A percentile compares a stretch with the other conserved stretches of the same genome.
Evolutionary conservation across 2,113 vertebrate genomes (phyloP).

Genomic region (Pollachius pollachius): DNA sequence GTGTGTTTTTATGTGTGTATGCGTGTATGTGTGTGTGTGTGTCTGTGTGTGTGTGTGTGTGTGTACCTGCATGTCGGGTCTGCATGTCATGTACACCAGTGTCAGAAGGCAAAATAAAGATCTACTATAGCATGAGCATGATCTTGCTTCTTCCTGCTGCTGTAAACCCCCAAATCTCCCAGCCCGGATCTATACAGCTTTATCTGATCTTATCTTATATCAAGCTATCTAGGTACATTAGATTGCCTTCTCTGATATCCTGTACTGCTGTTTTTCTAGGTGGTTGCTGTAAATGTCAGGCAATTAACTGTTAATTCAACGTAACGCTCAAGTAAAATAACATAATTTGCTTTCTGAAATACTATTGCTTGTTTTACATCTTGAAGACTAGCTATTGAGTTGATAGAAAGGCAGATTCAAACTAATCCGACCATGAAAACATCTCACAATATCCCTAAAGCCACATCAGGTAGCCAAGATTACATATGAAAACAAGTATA

Average conservation of each 20-base stretch:
- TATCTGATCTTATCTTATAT: constrained; percentile 24
- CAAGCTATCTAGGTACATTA: constrained; percentile 37
- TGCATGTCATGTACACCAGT: no score
- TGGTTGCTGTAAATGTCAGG: constrained; percentile 57
- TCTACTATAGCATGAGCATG: no score
- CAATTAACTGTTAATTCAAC: constrained; percentile 38
- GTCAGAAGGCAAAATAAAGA: no score
- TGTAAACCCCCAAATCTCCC: no score
- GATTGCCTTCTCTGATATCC: constrained; percentile 41
- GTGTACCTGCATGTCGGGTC: no score
- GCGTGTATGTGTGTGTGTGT: neutral
- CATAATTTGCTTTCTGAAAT: constrained; percentile 43
- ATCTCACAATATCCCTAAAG: constrained; percentile 3
- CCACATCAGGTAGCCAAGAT: constrained; percentile 11
- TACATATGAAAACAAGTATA: neutral
- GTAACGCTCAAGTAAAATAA: constrained; percentile 20
- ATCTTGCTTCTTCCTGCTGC: no score
- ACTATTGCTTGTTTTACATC: no score
- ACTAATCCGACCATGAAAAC: constrained; percentile 14
- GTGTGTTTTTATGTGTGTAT: neutral
- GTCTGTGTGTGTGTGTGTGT: no score
- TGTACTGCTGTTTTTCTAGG: constrained; percentile 42
- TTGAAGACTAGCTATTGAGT: no score
- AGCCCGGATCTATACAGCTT: no score
- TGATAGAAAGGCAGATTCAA: constrained; percentile 3